Percentiles rank a stretch among this genome's conserved stretches.
Evolutionary conservation across 2,113 vertebrate genomes (phyloP).

Genomic region (Myocastor coypus): DNA sequence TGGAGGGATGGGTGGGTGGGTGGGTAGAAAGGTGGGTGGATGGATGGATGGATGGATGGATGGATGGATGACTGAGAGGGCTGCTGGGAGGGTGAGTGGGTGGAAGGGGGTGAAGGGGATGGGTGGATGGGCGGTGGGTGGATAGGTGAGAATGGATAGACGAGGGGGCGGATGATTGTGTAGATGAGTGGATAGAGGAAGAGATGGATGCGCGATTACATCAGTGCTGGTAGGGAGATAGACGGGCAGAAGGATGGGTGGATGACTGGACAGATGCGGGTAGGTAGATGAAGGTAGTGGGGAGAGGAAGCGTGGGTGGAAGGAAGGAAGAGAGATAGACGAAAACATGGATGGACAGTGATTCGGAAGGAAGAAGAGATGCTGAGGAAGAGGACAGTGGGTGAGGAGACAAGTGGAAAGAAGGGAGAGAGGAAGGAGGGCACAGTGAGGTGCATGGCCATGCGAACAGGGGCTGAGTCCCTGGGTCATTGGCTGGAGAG

Average conservation of each 20-base stretch:
- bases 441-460: accelerated
- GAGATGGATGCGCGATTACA: too few relatives aligned
- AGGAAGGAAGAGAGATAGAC: not conserved
- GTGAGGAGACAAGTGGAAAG: not conserved
- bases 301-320: not conserved
- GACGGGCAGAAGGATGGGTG: not conserved
- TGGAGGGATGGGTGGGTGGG: not conserved
- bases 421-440: too few relatives aligned
- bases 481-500: not conserved
- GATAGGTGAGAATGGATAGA: too few relatives aligned
- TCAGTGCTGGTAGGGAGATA: too few relatives aligned
- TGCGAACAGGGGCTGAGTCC: not conserved
- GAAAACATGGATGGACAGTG: not conserved
- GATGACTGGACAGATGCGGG: not conserved
- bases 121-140: too few relatives aligned
- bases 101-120: not conserved
- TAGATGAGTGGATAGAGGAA: not conserved
- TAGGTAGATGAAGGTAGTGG: too few relatives aligned
- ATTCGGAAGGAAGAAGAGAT: too few relatives aligned
- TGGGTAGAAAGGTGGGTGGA: too few relatives aligned
- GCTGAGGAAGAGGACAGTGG: too few relatives aligned
- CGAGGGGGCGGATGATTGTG: too few relatives aligned
- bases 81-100: too few relatives aligned
- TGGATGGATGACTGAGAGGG: not conserved
- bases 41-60: not conserved